Conservation (phyloP, 2,888 invertebrate species). For the Carcina quercana region DNA sequence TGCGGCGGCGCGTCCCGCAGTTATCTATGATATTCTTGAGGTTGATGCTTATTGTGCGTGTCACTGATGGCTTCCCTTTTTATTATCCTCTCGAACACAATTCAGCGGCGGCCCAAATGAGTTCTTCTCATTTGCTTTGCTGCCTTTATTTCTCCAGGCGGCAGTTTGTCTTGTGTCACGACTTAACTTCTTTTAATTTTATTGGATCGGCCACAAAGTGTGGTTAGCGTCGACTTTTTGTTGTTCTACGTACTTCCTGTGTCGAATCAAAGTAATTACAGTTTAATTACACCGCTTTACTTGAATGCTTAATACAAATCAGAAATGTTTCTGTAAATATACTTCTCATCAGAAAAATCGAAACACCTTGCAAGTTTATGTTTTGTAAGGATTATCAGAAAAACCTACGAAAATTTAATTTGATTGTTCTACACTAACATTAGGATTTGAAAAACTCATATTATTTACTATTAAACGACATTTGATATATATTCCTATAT, state of each 20-base stretch:
- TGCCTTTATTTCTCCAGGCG: slow-evolving; percentile 72
- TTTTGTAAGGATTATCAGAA: too few species aligned
- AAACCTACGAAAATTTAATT: too few species aligned
- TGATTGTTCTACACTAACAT: too few species aligned
- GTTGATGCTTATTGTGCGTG: slow-evolving; percentile 76
- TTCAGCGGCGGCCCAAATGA: slow-evolving; percentile 70
- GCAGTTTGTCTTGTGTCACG: slow-evolving; percentile 67
- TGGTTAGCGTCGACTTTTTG: slow-evolving; percentile 32
- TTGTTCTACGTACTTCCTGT: slow-evolving; percentile 33
- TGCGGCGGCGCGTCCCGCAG: slow-evolving; percentile 55
- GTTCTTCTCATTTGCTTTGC: slow-evolving; percentile 70
- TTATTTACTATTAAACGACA: too few species aligned
- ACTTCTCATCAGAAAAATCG: too few species aligned
- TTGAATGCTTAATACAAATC: too few species aligned
- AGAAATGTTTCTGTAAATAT: too few species aligned
- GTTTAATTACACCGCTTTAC: slow-evolving; percentile 7
- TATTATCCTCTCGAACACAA: slow-evolving; percentile 74
- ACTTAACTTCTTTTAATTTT: slow-evolving; percentile 64
- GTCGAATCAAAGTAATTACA: slow-evolving; percentile 17
- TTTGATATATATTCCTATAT: too few species aligned
- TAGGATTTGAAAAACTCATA: too few species aligned
- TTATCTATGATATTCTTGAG: slow-evolving; percentile 76
- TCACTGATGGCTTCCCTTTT: slow-evolving; percentile 73
- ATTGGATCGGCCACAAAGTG: slow-evolving; percentile 44
- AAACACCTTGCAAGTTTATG: too few species aligned